Conservation (phyloP, 2,888 invertebrate species). For the Stenolophus ochropezus region DNA sequence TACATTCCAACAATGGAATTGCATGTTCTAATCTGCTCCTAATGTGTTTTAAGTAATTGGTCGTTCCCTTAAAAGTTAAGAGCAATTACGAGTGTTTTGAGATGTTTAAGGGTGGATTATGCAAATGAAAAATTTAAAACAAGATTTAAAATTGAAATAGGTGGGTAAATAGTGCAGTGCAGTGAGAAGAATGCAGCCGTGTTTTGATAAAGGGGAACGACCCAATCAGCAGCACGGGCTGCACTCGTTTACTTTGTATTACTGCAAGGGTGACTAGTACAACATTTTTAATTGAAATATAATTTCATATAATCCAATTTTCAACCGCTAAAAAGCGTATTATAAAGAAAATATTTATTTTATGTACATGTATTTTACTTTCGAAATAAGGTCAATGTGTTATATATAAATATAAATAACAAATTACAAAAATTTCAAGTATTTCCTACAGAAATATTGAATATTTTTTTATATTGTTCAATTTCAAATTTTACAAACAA, state of each 20-base stretch:
- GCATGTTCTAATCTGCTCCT: neutral
- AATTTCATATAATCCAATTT: neutral
- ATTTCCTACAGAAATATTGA: no score
- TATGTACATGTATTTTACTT: neutral
- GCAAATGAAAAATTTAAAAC: slow-evolving; percentile 9
- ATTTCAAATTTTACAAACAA: no score
- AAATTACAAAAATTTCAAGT: no score
- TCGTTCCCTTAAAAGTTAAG: slow-evolving; percentile 1
- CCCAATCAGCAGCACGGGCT: neutral
- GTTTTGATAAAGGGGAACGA: neutral
- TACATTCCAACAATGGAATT: no score
- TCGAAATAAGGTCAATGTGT: no score
- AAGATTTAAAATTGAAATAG: slow-evolving; percentile 22
- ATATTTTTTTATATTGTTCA: no score
- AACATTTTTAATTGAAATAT: neutral
- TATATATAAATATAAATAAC: no score
- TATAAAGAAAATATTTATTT: neutral
- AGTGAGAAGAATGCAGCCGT: neutral
- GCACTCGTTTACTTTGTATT: neutral
- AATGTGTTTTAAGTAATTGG: neutral
- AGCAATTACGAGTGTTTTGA: neutral
- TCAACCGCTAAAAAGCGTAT: neutral
- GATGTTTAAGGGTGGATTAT: neutral
- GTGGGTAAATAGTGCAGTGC: slow-evolving; percentile 1
- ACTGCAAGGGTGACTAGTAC: neutral